Conservation (phyloP, 2,797 vertebrate species). For the Triplophysa bombifrons region DNA sequence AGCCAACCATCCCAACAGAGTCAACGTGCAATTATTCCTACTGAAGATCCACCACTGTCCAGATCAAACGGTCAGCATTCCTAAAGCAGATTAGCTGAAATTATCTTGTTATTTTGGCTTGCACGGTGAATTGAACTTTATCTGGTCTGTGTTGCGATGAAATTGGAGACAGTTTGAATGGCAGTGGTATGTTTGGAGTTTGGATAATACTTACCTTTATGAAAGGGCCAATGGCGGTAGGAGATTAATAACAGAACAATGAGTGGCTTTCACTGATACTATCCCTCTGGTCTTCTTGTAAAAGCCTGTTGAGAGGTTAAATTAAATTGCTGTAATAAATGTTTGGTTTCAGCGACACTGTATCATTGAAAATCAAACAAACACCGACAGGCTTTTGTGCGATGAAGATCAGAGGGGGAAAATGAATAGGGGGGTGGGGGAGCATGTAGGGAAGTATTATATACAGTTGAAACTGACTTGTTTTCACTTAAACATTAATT, state of each 20-base stretch:
- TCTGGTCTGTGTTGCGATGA: constrained; percentile 88
- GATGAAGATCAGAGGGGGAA: constrained; percentile 86
- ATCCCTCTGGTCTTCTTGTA: constrained; percentile 90
- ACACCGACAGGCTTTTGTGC: constrained; percentile 83
- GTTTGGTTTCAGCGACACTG: constrained; percentile 86
- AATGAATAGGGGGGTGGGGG: constrained; percentile 64
- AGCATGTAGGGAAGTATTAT: constrained; percentile 75
- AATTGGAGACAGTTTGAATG: constrained; percentile 95
- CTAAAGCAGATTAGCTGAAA: constrained; percentile 97
- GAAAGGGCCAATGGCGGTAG: constrained; percentile 86
- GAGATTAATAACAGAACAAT: constrained; percentile 92
- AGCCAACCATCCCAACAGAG: constrained; percentile 75
- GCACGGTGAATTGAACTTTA: constrained; percentile 85
- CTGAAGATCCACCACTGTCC: constrained; percentile 89
- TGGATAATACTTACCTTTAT: constrained; percentile 90
- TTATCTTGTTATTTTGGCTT: constrained; percentile 94
- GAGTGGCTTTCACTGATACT: constrained; percentile 85
- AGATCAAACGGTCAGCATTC: constrained; percentile 95
- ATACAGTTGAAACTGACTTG: constrained; percentile 81
- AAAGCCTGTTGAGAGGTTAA: constrained; percentile 95
- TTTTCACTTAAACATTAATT: constrained; percentile 85
- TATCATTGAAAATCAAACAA: constrained; percentile 89
- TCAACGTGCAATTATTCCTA: constrained; percentile 91
- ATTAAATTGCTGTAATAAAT: constrained; percentile 99
- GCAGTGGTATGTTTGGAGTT: constrained; percentile 95